Percentiles rank a stretch among this genome's conserved stretches.
These are phyloP conservation scores for Tipula vernalis DNA, from an alignment of 2,888 invertebrate species.

Conservation along the genomic window DNA sequence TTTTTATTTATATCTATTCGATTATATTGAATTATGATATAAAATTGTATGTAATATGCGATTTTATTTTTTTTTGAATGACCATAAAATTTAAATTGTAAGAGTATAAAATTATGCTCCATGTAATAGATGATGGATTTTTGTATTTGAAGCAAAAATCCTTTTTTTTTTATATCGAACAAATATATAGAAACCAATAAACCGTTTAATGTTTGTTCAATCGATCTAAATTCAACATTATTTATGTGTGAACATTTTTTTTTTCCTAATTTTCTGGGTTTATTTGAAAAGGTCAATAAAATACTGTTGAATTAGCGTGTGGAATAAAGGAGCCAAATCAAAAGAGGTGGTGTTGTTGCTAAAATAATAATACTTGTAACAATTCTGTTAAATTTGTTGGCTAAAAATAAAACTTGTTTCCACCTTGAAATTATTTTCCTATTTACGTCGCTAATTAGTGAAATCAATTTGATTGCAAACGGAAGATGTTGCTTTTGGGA, in stretches of 20 bases:
- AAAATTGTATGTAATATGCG: neutral
- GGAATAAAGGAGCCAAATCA: no score
- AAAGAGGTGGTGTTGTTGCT: no score
- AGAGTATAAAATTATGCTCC: neutral
- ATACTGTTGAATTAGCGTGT: no score
- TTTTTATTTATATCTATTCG: neutral
- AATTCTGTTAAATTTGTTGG: no score
- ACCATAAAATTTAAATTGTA: neutral
- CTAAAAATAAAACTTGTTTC: no score
- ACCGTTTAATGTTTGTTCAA: neutral
- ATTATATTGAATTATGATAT: neutral
- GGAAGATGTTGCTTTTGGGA: no score
- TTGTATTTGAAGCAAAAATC: neutral
- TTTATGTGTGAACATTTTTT: neutral
- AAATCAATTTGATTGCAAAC: no score
- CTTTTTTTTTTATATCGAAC: neutral
- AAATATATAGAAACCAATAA: neutral
- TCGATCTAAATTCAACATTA: neutral
- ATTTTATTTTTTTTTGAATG: neutral
- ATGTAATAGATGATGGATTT: neutral
- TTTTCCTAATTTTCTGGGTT: no score
- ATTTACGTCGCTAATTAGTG: no score
- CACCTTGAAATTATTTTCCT: no score
- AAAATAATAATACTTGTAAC: no score
- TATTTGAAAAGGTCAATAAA: no score